Evolutionary conservation across 35 echinoderm and acorn worm genomes (phyloP).

Genomic region (Ptychodera flava): DNA sequence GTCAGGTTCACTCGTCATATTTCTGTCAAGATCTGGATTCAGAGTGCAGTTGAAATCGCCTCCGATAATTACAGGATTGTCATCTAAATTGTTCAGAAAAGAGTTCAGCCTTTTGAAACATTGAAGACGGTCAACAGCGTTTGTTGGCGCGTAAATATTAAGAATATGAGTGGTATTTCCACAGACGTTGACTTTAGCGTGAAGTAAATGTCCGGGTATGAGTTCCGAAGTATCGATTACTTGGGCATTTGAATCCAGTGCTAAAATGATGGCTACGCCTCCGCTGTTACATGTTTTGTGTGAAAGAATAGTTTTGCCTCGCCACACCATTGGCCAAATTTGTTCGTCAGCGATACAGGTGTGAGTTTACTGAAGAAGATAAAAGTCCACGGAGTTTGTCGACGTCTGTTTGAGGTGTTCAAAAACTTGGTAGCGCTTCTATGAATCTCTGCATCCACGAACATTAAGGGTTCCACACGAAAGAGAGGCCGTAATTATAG

Average conservation of each 20-base stretch:
- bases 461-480: background rate
- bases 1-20: background rate
- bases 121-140: background rate
- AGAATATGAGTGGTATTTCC: background rate
- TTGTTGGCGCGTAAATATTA: background rate
- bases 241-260: background rate
- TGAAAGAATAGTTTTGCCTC: background rate
- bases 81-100: background rate
- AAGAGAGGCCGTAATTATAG: background rate
- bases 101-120: background rate
- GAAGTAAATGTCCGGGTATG: background rate
- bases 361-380: background rate
- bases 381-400: background rate
- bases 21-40: background rate
- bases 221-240: background rate
- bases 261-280: background rate
- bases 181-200: background rate
- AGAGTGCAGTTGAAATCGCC: background rate
- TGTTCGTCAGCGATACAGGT: background rate
- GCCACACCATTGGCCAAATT: background rate
- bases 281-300: background rate
- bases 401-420: background rate
- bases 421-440: background rate
- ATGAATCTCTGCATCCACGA: background rate
- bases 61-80: background rate